phyloP scores from a whole-genome alignment of 2,888 invertebrate species.

The Agonopterix subpropinquella region DNA sequence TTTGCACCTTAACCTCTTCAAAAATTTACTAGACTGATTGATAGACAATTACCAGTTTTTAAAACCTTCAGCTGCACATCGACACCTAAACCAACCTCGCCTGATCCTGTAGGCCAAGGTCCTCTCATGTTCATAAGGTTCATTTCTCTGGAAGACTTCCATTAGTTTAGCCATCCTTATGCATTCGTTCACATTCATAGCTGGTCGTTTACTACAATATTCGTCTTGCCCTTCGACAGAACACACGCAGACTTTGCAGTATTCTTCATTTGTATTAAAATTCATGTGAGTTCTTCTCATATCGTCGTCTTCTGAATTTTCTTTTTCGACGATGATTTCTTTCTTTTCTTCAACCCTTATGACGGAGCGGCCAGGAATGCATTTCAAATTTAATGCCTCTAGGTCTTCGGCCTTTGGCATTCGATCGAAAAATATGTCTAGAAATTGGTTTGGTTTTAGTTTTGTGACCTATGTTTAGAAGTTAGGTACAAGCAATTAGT shows the following conservation, averaged over 20 bases:
- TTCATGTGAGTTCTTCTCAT: conserved; percentile 38
- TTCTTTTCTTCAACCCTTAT: conserved; percentile 26
- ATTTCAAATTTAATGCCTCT: conserved; percentile 22
- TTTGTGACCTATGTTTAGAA: no score
- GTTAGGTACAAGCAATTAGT: no score
- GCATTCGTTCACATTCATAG: conserved; percentile 54
- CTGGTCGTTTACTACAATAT: conserved; percentile 47
- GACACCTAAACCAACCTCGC: conserved; percentile 35
- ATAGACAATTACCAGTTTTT: no score
- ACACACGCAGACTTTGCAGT: conserved; percentile 52
- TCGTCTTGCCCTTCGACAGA: conserved; percentile 45
- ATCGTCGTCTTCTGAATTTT: conserved; percentile 3
- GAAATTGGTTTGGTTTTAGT: no score
- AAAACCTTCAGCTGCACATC: conserved; percentile 25
- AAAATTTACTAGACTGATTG: no score
- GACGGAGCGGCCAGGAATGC: conserved; percentile 51
- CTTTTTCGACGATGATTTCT: not conserved
- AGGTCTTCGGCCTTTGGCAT: conserved; percentile 23
- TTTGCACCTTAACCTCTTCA: no score
- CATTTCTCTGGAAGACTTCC: conserved; percentile 14
- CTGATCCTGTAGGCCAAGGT: conserved; percentile 28
- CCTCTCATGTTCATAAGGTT: conserved; percentile 9
- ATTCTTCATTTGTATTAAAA: conserved; percentile 22
- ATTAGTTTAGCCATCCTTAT: conserved; percentile 28
- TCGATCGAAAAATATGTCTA: conserved; percentile 43